Conservation (phyloP, 92 coral and sea anemone species). For the Porites rus region DNA sequence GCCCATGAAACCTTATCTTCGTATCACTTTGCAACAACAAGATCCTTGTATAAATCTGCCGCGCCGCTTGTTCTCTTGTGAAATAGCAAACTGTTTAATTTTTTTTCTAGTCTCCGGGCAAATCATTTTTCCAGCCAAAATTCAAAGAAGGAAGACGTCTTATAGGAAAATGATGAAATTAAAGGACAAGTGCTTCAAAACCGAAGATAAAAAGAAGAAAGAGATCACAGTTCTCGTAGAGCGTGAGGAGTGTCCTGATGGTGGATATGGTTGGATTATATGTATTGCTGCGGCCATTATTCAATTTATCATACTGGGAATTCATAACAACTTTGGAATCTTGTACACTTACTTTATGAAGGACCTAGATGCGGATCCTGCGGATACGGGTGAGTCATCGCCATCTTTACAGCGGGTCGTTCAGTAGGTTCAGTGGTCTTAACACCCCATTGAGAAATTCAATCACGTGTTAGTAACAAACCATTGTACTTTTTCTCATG, state of each 20-base stretch:
- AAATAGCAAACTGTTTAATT: neutral
- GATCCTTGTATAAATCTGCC: neutral
- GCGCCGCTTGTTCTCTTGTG: neutral
- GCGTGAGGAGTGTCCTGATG: slow-evolving; percentile 76
- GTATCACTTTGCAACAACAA: neutral
- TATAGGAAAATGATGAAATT: slow-evolving; percentile 17
- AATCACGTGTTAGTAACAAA: no score
- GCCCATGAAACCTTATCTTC: slow-evolving; percentile 26
- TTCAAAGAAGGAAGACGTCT: neutral
- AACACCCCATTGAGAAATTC: no score
- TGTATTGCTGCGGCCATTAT: slow-evolving; percentile 86
- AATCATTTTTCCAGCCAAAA: neutral
- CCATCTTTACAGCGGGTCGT: neutral
- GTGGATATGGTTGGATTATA: slow-evolving; percentile 87
- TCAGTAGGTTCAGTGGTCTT: neutral
- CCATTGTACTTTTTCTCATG: no score
- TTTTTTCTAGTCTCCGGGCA: neutral
- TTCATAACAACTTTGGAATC: slow-evolving; percentile 91
- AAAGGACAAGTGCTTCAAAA: slow-evolving; percentile 18
- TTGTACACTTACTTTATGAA: slow-evolving; percentile 75
- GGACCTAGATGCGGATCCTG: slow-evolving; percentile 68
- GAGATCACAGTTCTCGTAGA: neutral
- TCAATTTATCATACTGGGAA: slow-evolving; percentile 88
- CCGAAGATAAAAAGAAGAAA: slow-evolving; percentile 14
- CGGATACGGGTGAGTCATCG: slow-evolving; percentile 75